Evolutionary conservation across 2,888 invertebrate species (phyloP).

Genomic region (Himalopsyche japonica): DNA sequence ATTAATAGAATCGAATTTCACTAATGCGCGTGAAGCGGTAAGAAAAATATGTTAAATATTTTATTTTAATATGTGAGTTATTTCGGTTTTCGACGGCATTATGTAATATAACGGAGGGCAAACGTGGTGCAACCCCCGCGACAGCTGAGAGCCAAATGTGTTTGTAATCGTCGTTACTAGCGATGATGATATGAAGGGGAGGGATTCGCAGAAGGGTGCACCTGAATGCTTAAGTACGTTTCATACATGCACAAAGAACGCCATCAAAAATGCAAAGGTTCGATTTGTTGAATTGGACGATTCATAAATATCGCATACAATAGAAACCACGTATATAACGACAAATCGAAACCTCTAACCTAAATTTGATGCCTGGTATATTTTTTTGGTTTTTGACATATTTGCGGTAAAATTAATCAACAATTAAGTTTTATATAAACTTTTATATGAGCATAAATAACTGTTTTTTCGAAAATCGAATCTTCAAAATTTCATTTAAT

Average conservation of each 20-base stretch:
- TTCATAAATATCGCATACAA: background rate
- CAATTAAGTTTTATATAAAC: no score
- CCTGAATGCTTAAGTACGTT: constrained; percentile 6
- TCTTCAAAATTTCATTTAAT: no score
- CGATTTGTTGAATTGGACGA: background rate
- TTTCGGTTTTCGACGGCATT: background rate
- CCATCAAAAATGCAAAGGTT: background rate
- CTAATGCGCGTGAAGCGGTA: background rate
- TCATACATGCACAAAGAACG: background rate
- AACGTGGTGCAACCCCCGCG: constrained; percentile 26
- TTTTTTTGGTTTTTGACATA: no score
- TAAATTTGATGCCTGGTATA: no score
- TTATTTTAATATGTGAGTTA: background rate
- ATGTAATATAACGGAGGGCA: background rate
- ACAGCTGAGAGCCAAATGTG: constrained; percentile 39
- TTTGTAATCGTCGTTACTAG: constrained; percentile 31
- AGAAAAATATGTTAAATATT: background rate
- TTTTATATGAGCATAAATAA: no score
- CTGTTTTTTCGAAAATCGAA: no score
- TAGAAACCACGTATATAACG: no score
- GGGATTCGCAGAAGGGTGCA: constrained; percentile 15
- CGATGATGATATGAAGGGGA: constrained; percentile 1
- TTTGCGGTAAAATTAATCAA: no score
- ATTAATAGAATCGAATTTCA: background rate
- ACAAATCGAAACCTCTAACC: no score